Base-by-base conservation (phyloP, 2,113 vertebrate species). In the Tenrec ecaudatus region DNA sequence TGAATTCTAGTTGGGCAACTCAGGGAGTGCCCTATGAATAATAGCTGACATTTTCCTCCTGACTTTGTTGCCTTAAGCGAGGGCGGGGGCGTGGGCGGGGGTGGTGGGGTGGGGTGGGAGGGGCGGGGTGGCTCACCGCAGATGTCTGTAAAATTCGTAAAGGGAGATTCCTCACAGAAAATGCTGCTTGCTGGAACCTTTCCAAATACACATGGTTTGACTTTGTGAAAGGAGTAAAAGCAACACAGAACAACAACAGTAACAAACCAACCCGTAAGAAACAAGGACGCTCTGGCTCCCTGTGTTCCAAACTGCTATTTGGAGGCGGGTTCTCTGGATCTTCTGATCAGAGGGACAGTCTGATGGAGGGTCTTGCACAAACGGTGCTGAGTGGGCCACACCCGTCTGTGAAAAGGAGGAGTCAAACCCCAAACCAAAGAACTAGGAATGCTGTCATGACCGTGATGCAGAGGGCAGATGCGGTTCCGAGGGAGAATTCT, bases 341-440 rank as follows among this genome's bases (percentile, higher is more conserved):
- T 84, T 91, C 31, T 73, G 3, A 87, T 43, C 47, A 87, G 87
- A 81, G 47, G 82, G 96, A 95, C 73, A 5, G 58, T 93, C 89
- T 82, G 60, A 91, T 82, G 91, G 80, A 90, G 22, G 66, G 16
- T 88, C 82, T 91, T 36, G 36, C 69, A 17, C 53, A 16, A 23
- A 73, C 38, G 73, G 87, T 86, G n/a, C 2, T 83, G 19, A 53
- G 47, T 10, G 11, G 47, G 11, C 47, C 47, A 53, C 47, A 53
- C 47, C 2, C n/a, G 25, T 53, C 60, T 89, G 38, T 47, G 19
- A 53, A 53, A 53, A 66, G 69, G 80, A 73, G 68, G 12, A 60
- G 23, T 64, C 47, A 53, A 53, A 53, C 6, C 9, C 47, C 6
- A 53, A 53, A 53, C 40, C 47, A 53, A 53, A 53, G 47, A 53